Conservation (phyloP, 2,888 invertebrate genomes). For the Dryomyza anilis region DNA sequence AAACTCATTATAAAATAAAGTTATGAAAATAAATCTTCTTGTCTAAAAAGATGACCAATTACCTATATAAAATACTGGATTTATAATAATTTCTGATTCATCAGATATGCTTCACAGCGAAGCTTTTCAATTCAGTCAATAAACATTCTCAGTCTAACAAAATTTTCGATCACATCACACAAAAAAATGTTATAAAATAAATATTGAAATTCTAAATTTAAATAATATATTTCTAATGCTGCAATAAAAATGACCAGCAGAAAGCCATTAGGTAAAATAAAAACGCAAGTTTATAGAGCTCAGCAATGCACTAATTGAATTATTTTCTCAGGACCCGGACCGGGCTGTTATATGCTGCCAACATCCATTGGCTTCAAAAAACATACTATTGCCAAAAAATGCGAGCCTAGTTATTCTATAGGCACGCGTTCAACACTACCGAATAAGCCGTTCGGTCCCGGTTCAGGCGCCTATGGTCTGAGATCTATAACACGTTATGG, state of each 20-base stretch:
- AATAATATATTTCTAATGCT: conserved; percentile 41
- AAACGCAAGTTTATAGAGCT: too few species aligned
- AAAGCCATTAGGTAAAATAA: conserved; percentile 27
- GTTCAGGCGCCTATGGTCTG: conserved; percentile 52
- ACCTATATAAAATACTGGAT: neutral
- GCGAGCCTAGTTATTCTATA: conserved; percentile 62
- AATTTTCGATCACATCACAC: conserved; percentile 24
- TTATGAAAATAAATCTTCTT: too few species aligned
- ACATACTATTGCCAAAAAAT: conserved; percentile 65
- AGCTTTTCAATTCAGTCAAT: neutral
- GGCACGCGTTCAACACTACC: conserved; percentile 40
- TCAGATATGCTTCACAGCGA: too few species aligned
- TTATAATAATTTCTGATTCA: neutral
- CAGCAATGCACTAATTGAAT: neutral
- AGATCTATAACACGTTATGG: too few species aligned
- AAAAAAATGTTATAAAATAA: conserved; percentile 25
- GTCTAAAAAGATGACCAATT: neutral
- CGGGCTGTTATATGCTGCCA: conserved; percentile 66
- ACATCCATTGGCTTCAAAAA: conserved; percentile 65
- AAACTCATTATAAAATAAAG: too few species aligned
- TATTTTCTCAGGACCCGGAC: conserved; percentile 65
- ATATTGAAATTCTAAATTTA: conserved; percentile 43
- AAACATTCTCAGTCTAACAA: conserved; percentile 21
- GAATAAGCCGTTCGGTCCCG: conserved; percentile 46
- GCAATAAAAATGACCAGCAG: conserved; percentile 39